Evolutionary conservation across 2,888 invertebrate species (phyloP).

Genomic region (Phoronis australis): DNA sequence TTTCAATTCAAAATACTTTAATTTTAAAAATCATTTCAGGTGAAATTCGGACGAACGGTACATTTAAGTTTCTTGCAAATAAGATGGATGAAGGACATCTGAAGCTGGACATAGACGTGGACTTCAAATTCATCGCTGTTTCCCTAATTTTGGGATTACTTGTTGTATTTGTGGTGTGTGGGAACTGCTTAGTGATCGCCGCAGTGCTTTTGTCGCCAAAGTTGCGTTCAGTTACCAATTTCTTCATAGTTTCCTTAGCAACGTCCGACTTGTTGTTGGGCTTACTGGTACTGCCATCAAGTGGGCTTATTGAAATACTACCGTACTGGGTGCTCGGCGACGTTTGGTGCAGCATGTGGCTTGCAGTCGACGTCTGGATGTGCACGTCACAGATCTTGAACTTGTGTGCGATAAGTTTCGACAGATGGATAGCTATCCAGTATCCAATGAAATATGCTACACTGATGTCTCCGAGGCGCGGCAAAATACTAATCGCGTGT

Average conservation of each 20-base stretch:
- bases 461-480: constrained; percentile 73
- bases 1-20: too few relatives aligned
- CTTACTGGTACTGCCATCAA: constrained; percentile 89
- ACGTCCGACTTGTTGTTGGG: constrained; percentile 95
- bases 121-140: constrained; percentile 12
- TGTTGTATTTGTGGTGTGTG: constrained; percentile 82
- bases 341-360: constrained; percentile 93
- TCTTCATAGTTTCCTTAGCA: constrained; percentile 93
- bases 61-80: too few relatives aligned
- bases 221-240: constrained; percentile 89
- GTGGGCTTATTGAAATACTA: constrained; percentile 79
- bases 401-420: constrained; percentile 90
- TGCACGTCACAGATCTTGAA: constrained; percentile 96
- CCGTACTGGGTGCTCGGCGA: constrained; percentile 86
- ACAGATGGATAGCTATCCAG: constrained; percentile 86
- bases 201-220: constrained; percentile 82
- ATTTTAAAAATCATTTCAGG: too few relatives aligned
- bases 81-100: too few relatives aligned
- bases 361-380: constrained; percentile 97
- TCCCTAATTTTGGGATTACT: constrained; percentile 57
- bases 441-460: constrained; percentile 92
- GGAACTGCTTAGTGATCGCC: constrained; percentile 87
- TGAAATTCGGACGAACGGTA: too few relatives aligned
- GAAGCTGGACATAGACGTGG: constrained; percentile 3
- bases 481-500: constrained; percentile 80